Conservation (phyloP, 2,113 vertebrate species). For the Salvator merianae region DNA sequence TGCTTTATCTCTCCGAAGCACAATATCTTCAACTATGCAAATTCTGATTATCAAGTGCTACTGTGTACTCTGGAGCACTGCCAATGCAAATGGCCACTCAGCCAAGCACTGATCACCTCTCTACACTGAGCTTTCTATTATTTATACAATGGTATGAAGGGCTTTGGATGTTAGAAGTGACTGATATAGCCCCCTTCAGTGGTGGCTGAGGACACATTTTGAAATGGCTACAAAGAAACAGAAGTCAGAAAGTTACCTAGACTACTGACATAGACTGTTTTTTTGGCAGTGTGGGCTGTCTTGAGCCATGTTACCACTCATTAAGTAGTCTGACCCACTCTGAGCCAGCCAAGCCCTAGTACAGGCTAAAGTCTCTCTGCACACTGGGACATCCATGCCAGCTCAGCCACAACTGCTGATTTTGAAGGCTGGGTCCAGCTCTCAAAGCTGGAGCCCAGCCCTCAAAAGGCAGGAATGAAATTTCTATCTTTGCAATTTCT, state of each 20-base stretch:
- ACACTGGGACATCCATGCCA: too few relatives aligned
- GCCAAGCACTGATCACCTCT: not conserved
- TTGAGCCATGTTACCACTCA: too few relatives aligned
- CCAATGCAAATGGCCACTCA: not conserved
- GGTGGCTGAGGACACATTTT: not conserved
- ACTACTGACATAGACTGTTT: too few relatives aligned
- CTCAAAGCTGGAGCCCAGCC: too few relatives aligned
- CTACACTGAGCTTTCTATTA: not conserved
- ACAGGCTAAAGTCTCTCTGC: too few relatives aligned
- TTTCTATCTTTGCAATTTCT: too few relatives aligned
- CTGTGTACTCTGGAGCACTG: conserved; percentile 4
- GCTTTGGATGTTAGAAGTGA: not conserved
- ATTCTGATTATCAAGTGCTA: not conserved
- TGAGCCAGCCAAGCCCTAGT: too few relatives aligned
- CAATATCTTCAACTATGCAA: not conserved
- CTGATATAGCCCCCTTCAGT: not conserved
- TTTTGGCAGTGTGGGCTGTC: not conserved
- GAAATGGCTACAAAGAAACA: not conserved
- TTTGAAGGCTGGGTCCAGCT: too few relatives aligned
- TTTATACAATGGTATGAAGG: not conserved
- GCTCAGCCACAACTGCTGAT: too few relatives aligned
- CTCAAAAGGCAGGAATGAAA: too few relatives aligned
- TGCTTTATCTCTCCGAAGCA: not conserved
- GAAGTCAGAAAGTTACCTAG: not conserved
- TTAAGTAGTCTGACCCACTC: too few relatives aligned